A percentile compares a stretch with the other conserved stretches of the same genome.
phyloP scores from a whole-genome alignment of 2,888 invertebrate genomes.

The Fragum sueziense region DNA sequence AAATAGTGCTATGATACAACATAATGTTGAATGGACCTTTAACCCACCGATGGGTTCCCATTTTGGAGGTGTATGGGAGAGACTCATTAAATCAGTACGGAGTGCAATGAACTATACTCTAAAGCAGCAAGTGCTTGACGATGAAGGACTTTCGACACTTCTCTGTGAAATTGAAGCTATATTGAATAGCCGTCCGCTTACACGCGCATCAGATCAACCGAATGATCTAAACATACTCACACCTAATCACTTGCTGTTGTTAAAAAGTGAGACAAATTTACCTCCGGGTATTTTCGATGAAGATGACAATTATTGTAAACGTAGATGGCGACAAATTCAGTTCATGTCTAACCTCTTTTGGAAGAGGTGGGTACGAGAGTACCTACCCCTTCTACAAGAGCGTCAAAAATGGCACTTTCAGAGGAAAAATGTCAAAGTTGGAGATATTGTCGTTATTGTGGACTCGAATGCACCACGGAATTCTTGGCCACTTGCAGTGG shows the following conservation, averaged over 20 bases:
- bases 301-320: conserved; percentile 34
- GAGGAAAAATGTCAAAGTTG: conserved; percentile 20
- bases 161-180: conserved; percentile 39
- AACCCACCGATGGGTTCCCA: conserved; percentile 49
- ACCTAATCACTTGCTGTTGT: conserved; percentile 37
- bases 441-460: conserved; percentile 36
- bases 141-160: conserved; percentile 39
- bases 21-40: conserved; percentile 48
- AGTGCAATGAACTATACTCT: conserved; percentile 25
- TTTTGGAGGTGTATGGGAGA: conserved; percentile 49
- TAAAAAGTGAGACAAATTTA: conserved; percentile 19
- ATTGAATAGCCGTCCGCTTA: conserved; percentile 55
- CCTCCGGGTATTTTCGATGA: conserved; percentile 44
- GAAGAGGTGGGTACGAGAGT: conserved; percentile 47
- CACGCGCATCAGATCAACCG: conserved; percentile 33
- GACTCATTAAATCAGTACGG: too few relatives aligned
- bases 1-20: conserved; percentile 24
- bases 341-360: conserved; percentile 48
- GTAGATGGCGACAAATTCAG: conserved; percentile 49
- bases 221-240: conserved; percentile 50
- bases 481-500: conserved; percentile 35
- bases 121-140: conserved; percentile 43
- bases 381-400: conserved; percentile 35
- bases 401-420: conserved; percentile 35
- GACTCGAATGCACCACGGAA: conserved; percentile 32